Percentiles rank a stretch among this genome's conserved stretches.
These are phyloP conservation scores for Ailurus styani DNA, from an alignment of 2,113 vertebrate genomes.

Conservation along the genomic window DNA sequence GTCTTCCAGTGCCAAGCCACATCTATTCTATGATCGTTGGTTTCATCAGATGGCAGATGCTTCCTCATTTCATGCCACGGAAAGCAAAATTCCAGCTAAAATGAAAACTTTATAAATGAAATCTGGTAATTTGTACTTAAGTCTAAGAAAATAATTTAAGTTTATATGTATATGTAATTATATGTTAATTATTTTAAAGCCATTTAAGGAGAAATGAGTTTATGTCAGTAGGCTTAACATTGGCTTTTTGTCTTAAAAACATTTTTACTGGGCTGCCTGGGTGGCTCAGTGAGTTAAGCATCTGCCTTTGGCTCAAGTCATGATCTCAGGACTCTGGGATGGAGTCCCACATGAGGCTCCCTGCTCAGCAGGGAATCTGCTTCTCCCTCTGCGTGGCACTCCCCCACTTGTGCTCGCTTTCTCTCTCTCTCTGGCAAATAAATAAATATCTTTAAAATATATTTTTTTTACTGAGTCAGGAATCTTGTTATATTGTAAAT, in stretches of 20 bases:
- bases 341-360: neutral
- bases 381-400: neutral
- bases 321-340: neutral
- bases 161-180: neutral
- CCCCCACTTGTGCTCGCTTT: neutral
- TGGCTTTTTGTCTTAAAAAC: neutral
- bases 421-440: neutral
- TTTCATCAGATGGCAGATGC: neutral
- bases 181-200: neutral
- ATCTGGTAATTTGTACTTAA: neutral
- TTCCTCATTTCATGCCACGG: neutral
- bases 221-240: neutral
- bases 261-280: neutral
- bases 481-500: neutral
- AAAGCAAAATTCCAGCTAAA: neutral
- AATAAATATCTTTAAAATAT: neutral
- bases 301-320: neutral
- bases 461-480: neutral
- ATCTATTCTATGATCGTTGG: neutral
- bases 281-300: neutral
- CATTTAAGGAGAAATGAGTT: neutral
- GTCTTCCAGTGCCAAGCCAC: neutral
- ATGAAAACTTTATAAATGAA: conserved; percentile 12
- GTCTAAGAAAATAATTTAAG: neutral
- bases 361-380: neutral